Percentiles rank a stretch among this genome's conserved stretches.
phyloP scores from a whole-genome alignment of 2,888 invertebrate genomes.

The Lasioglossum zephyrum region DNA sequence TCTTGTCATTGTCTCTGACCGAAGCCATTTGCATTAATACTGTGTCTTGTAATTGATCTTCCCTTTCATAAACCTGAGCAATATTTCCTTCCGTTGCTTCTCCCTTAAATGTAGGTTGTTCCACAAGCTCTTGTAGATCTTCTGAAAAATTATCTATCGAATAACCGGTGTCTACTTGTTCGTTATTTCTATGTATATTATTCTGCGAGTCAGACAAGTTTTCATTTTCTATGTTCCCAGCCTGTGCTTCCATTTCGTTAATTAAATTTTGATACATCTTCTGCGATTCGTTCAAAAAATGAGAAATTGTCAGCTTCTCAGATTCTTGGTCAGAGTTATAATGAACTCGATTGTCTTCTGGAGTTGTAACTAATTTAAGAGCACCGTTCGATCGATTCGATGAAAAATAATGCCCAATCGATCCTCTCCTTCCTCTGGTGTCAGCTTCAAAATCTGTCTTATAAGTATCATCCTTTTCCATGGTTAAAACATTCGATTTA shows the following conservation, averaged over 20 bases:
- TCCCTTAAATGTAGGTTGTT: background rate
- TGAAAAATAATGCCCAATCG: conserved; percentile 23
- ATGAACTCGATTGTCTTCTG: conserved; percentile 9
- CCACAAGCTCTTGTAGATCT: conserved; percentile 18
- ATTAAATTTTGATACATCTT: conserved; percentile 40
- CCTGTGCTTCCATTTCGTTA: conserved; percentile 21
- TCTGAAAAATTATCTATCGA: conserved; percentile 12
- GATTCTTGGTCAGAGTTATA: conserved; percentile 16
- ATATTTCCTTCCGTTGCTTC: conserved; percentile 11
- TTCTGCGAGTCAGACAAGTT: conserved; percentile 9
- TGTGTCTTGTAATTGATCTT: conserved; percentile 17
- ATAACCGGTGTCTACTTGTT: conserved; percentile 13
- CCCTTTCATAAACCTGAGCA: background rate
- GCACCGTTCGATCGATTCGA: conserved; percentile 29
- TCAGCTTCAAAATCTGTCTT: conserved; percentile 63
- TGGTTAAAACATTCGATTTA: conserved; percentile 31
- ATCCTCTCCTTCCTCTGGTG: conserved; percentile 42
- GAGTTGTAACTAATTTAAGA: conserved; percentile 31
- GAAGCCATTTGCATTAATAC: conserved; percentile 9
- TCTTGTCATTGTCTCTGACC: conserved; percentile 12
- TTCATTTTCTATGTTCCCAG: conserved; percentile 8
- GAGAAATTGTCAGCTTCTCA: conserved; percentile 13
- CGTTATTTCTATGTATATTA: conserved; percentile 7
- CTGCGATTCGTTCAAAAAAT: conserved; percentile 31
- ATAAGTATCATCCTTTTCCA: conserved; percentile 30